These are phyloP conservation scores for Neomorphus geoffroyi DNA, from an alignment of 2,797 vertebrate genomes.

Conservation along the genomic window DNA sequence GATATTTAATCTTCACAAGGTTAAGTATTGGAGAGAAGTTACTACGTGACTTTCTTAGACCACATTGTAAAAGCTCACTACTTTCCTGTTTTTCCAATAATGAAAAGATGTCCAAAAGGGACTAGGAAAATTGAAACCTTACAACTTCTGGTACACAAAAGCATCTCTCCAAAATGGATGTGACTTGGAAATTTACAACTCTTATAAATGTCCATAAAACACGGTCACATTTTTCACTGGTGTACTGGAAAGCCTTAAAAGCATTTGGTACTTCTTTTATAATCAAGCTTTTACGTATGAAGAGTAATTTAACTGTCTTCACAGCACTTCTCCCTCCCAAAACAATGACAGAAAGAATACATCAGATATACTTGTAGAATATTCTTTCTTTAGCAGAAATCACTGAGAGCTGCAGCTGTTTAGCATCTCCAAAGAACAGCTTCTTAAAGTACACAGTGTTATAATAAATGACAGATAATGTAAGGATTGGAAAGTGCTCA, in stretches of 20 bases:
- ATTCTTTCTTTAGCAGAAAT: not conserved
- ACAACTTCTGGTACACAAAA: not conserved
- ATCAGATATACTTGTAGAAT: not conserved
- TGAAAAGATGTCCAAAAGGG: not conserved
- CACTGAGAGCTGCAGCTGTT: not conserved
- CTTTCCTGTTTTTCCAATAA: not conserved
- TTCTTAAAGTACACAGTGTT: not conserved
- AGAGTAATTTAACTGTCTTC: conserved; percentile 57
- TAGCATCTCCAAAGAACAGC: not conserved
- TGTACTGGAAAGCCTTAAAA: conserved; percentile 31
- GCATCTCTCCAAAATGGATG: not conserved
- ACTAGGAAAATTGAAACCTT: not conserved
- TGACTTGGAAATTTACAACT: not conserved
- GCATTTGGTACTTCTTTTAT: conserved; percentile 1
- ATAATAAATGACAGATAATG: not conserved
- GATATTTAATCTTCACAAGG: not conserved
- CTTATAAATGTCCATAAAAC: not conserved
- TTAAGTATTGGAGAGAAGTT: not conserved
- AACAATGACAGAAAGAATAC: conserved; percentile 12
- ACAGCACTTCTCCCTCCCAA: not conserved
- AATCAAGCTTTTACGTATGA: conserved; percentile 19
- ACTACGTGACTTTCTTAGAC: not conserved
- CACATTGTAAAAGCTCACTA: not conserved
- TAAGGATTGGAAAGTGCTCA: not conserved
- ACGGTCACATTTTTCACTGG: not conserved